Evolutionary conservation across 2,113 vertebrate species (phyloP), one percentile per base, ranked within the genome.

Genomic region (Microtus pennsylvanicus): DNA sequence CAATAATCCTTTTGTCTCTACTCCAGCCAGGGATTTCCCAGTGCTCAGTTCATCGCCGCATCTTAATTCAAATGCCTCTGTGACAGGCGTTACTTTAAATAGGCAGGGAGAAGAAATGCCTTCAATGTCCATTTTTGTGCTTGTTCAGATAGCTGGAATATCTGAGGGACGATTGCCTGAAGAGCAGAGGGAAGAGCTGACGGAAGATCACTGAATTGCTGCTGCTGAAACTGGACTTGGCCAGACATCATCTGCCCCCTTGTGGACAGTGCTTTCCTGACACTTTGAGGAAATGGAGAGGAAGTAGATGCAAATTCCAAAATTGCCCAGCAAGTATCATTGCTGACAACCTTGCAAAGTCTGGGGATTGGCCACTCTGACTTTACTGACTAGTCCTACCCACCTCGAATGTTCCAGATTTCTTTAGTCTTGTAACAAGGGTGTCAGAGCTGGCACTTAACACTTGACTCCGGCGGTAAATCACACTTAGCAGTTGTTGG

Each of bases 191-290:
- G 55, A 19, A 58, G 17, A 58, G 55, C 19, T 58, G 55, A 21
- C 1, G 55, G 55, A 58, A 58, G 17, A 82, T 63, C 58, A 69
- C 69, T 0, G 0, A 5, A 61, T 82, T 87, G 75, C 93, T 47
- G 75, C 93, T 47, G 75, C 8, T 2, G 47, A 86, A 63, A 95
- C 61, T 72, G 63, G n/a, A 58, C n/a, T 94, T 42, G 50, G 78
- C 30, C n/a, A 87, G 80, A 13, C 82, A 94, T 70, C 83, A 78
- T 70, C 90, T 96, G 97, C 97, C 97, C 97, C 83, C 97, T 97
- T 93, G 96, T 97, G 97, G 95, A 93, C 77, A 17, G 74, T 50
- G 91, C 42, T 93, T 90, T 90, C 78, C 82, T 94, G 74, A 96
- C 91, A 87, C 58, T 50, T 94, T 67, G 75, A 93, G 67, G 95